Base-by-base conservation (phyloP, 2,888 invertebrate species). In the Melieria crassipennis region DNA sequence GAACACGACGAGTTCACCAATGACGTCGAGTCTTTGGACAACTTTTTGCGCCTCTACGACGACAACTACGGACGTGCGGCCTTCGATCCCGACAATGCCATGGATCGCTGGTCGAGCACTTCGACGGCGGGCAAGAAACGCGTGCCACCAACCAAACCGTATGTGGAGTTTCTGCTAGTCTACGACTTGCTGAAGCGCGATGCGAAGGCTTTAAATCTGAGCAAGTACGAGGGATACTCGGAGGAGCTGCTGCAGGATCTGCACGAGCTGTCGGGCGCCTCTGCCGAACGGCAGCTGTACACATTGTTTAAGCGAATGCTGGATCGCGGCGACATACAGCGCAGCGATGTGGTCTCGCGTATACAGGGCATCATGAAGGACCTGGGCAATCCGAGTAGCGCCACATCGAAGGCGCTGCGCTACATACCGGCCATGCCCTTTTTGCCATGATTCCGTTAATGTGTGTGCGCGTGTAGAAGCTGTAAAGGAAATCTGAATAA, bases 131-230 rank as follows among this genome's bases (percentile, higher is more conserved):
- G 87, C 4, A 86, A 85, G 58, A 87, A 87, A 76, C 82, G 86
- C 7, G 80, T 83, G 43, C 87, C 87, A 11, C 85, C 86, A 48
- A 87, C 87, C 0, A 86, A 86, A 66, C 83, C 87, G 1, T 87
- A 87, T 76, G 86, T 87, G 1, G 86, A 87, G 62, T 86, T 87
- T 67, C 75, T 87, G 52, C 80, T 87, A 63, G 80, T 87, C 42
- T 87, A 87, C 66, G 87, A 87, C 78, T 78, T 87, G 43, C 79
- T 87, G 1, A 87, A 87, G 72, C 83, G 87, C 4, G 87, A 87
- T 73, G 87, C 87, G 0, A 87, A 87, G 71, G 82, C 84, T 0
- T 80, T 82, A 4, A 85, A 84, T 78, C 75, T 87, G 0, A 86
- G 82, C 75, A 85, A 84, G 80, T 87, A 86, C 71, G 84, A 84